Percentiles rank a stretch among this genome's conserved stretches.
phyloP scores from a whole-genome alignment of 92 coral and sea anemone species.

The Desmophyllum pertusum region DNA sequence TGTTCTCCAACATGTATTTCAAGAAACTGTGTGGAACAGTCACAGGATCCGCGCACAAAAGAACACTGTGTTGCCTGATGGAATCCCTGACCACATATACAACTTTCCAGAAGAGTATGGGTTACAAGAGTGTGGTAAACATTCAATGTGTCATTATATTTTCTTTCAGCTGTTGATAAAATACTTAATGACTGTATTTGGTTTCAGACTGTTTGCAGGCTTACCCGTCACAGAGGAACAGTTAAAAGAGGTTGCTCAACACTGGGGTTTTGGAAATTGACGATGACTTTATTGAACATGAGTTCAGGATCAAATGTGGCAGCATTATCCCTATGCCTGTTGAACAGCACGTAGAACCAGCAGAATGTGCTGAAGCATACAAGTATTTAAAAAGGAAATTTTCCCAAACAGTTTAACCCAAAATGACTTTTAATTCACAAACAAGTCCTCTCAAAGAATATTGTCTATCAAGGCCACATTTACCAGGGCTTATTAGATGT shows the following conservation, averaged over 20 bases:
- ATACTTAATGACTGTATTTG: constrained; percentile 4
- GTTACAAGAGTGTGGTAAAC: constrained; percentile 6
- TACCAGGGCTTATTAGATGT: too few relatives aligned
- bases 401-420: background rate
- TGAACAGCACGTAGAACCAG: constrained; percentile 29
- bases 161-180: background rate
- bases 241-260: constrained; percentile 32
- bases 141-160: too few relatives aligned
- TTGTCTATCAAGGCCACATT: too few relatives aligned
- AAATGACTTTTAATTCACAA: background rate
- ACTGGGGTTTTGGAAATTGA: constrained; percentile 33
- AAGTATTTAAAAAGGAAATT: constrained; percentile 33
- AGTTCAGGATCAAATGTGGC: constrained; percentile 40
- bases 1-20: background rate
- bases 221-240: constrained; percentile 44
- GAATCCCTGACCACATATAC: constrained; percentile 33
- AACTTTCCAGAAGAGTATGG: constrained; percentile 15
- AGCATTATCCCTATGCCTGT: constrained; percentile 33
- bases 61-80: constrained; percentile 29
- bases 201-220: constrained; percentile 4
- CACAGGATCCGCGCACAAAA: constrained; percentile 46
- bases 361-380: constrained; percentile 35
- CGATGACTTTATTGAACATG: constrained; percentile 31
- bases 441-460: too few relatives aligned
- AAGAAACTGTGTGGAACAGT: constrained; percentile 31